Base-by-base conservation (phyloP, 1,140 invertebrate species). In the Drosophila mauritiana region DNA sequence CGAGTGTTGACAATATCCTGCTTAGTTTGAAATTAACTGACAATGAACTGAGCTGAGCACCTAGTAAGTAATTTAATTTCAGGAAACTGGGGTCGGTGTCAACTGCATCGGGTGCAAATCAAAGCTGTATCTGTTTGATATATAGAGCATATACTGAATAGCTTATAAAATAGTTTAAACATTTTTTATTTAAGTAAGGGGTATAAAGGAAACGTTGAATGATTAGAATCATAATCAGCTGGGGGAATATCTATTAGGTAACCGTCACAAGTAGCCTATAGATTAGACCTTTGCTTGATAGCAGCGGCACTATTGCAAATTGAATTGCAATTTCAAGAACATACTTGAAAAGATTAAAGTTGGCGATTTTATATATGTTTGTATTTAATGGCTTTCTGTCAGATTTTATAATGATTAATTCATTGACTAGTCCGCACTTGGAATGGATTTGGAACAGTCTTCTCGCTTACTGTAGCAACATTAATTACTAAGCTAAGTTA, bases 1-100 rank as follows among this genome's bases (percentile, higher is more conserved):
- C 59, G 53, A 80, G 52, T 61, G 75, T 73, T 88, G 83, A 76
- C 83, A 88, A 86, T 88, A 88, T 88, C 83, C 83, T 86, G 79
- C 55, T 86, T 69, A 83, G 67, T 70, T 70, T 72, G 56, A 68
- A 72, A 79, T 86, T 86, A 86, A 78, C 73, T 75, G 74, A 51
- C 62, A 43, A 37, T 48, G 40, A 39, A 12, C 37, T 10, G 31
- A 39, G 15, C 45, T 73, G 57, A 40, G 43, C n/a, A 31, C 53
- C 39, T 45, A 25, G 67, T 67, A 70, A 68, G 34, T 72, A 83
- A 88, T 88, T 76, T 54, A 65, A 80, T 83, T 83, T 53, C 80
- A 82, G 67, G 83, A 86, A 88, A 88, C 83, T 83, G 79, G 54
- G 75, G 74, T 78, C 78, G 74, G 45, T 65, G 52, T 48, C 78